These are phyloP conservation scores for Nemotelus nigrinus DNA, from an alignment of 2,888 invertebrate species.

Conservation along the genomic window DNA sequence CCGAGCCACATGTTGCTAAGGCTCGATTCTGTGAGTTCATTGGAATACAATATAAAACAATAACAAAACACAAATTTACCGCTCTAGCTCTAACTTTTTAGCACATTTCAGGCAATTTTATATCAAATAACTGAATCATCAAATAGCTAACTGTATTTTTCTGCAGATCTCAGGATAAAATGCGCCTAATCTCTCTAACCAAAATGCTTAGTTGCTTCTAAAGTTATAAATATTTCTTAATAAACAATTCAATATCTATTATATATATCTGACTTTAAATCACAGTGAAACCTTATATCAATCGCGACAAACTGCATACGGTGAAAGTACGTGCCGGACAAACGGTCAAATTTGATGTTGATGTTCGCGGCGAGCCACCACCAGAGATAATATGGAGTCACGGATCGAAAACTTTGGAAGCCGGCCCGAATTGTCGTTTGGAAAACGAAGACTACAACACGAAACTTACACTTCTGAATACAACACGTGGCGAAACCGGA, in stretches of 20 bases:
- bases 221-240: background rate
- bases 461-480: constrained; percentile 81
- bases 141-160: constrained; percentile 1
- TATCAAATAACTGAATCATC: no score
- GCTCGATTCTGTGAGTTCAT: constrained; percentile 80
- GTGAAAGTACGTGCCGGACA: constrained; percentile 91
- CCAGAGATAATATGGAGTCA: constrained; percentile 85
- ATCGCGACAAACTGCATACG: constrained; percentile 90
- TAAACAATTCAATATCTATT: background rate
- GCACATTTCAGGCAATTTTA: no score
- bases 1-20: constrained; percentile 87
- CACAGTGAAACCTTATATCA: constrained; percentile 93
- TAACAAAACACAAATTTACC: background rate
- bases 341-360: constrained; percentile 89
- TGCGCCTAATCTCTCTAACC: constrained; percentile 8
- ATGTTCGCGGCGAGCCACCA: constrained; percentile 96
- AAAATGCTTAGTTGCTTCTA: constrained; percentile 41
- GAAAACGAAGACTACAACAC: constrained; percentile 94
- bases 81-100: no score
- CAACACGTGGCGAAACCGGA: constrained; percentile 87
- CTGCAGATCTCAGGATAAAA: constrained; percentile 22
- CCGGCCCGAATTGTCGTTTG: constrained; percentile 75
- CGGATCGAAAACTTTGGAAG: constrained; percentile 71
- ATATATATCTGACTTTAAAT: constrained; percentile 1
- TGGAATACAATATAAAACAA: background rate